phyloP scores from a whole-genome alignment of 2,888 invertebrate genomes.

The Ormia ochracea region DNA sequence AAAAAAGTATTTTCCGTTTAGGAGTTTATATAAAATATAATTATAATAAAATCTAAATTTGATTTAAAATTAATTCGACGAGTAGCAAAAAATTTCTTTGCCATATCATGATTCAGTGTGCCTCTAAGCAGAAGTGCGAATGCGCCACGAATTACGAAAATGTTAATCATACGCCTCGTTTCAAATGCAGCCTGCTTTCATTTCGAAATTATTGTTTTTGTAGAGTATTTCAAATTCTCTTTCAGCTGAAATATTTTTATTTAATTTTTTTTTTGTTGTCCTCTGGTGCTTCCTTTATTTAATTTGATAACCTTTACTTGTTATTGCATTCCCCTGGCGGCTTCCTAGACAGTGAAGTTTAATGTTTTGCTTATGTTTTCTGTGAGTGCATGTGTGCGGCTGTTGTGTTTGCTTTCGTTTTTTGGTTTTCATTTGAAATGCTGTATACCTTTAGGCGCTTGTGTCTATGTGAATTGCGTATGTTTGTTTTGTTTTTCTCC shows the following conservation, averaged over 20 bases:
- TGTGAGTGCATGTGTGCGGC: background rate
- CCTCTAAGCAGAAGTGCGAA: too few relatives aligned
- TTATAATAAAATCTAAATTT: too few relatives aligned
- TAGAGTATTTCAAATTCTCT: background rate
- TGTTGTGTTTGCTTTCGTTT: background rate
- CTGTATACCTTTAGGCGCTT: slow-evolving; percentile 64
- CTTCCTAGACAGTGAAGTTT: slow-evolving; percentile 16
- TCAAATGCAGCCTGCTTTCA: background rate
- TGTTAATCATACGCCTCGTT: background rate
- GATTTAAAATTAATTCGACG: too few relatives aligned
- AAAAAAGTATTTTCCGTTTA: too few relatives aligned
- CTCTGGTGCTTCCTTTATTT: slow-evolving; percentile 26
- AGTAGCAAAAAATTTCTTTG: too few relatives aligned
- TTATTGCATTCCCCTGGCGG: background rate
- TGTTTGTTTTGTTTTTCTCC: slow-evolving; percentile 40
- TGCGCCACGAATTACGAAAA: too few relatives aligned
- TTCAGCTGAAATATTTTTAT: background rate
- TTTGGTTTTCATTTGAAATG: slow-evolving; percentile 13
- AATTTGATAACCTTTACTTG: slow-evolving; percentile 29
- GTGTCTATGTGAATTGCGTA: slow-evolving; percentile 35
- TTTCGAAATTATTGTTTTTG: background rate
- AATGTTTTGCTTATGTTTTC: background rate
- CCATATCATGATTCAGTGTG: too few relatives aligned
- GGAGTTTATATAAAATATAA: too few relatives aligned
- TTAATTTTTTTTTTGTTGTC: background rate